Base-by-base conservation (phyloP, 2,113 vertebrate species). In the Megaceryle torquata region DNA sequence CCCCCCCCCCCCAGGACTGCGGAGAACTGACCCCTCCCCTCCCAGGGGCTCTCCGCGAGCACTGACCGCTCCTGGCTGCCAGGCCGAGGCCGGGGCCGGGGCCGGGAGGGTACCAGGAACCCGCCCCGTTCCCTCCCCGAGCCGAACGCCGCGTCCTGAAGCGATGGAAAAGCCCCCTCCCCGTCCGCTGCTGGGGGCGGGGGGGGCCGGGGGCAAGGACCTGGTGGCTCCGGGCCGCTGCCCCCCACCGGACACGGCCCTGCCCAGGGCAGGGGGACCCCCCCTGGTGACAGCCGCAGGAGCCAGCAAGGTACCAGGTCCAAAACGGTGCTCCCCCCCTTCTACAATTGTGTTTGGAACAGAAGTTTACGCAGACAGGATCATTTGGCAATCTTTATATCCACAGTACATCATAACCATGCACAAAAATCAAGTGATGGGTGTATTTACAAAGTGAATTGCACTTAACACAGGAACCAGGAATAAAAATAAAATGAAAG, bases 381-480 rank as follows among this genome's bases (percentile, higher is more conserved):
- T 67, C 87, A 67, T 97, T 97, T 96, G 96, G 96, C 97, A 97
- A 76, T 88, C 86, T 97, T 97, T 97, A 97, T 97, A 93, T 96
- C 93, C 96, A 96, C 94, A 93, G 74, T 91, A 97, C 95, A 97
- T 78, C 89, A 76, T 72, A 94, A 97, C 95, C 97, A 96, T 97
- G 97, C 97, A 97, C 97, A 96, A 87, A 97, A 96, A 93, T 82
- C 82, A 80, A 93, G 70, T 31, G 86, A 78, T 60, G 76, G 29
- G 74, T 60, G 13, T 97, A 97, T 97, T 97, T 97, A 98, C 97
- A 98, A 56, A 86, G 94, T 77, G 96, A 95, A 97, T 96, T 96
- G 96, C 97, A 97, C 96, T 96, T 96, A 95, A 95, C 94, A 90
- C 78, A 76, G 83, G 83, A 91, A 65, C 48, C 71, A 28, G 53